A percentile compares a stretch with the other conserved stretches of the same genome.
These are phyloP conservation scores for Leptothorax acervorum DNA, from an alignment of 2,888 invertebrate species.

Conservation along the genomic window DNA sequence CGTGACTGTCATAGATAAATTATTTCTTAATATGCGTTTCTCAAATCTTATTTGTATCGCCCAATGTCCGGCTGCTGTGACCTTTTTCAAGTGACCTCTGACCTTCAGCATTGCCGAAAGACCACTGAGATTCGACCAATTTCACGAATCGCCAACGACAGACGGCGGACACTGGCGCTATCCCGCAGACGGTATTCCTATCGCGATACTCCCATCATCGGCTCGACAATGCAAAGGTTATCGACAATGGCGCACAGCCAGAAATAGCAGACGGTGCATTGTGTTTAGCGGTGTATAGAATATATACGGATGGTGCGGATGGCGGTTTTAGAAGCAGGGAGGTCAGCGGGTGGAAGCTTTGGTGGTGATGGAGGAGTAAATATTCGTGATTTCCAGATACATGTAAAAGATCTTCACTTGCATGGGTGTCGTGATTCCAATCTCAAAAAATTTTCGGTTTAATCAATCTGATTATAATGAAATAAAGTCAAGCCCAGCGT, in stretches of 20 bases:
- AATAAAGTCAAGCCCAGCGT: constrained; percentile 45
- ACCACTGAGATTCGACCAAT: constrained; percentile 64
- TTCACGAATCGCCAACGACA: constrained; percentile 64
- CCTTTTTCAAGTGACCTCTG: constrained; percentile 64
- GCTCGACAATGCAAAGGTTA: constrained; percentile 79
- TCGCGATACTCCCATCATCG: constrained; percentile 70
- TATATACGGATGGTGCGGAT: constrained; percentile 73
- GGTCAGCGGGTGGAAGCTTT: constrained; percentile 12
- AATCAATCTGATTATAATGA: constrained; percentile 61
- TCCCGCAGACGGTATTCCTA: constrained; percentile 68
- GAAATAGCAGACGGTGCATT: constrained; percentile 81
- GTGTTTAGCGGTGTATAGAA: constrained; percentile 79
- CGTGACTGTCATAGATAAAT: constrained; percentile 7
- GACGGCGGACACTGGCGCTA: constrained; percentile 53
- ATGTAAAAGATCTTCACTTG: constrained; percentile 54
- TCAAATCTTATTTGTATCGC: constrained; percentile 20
- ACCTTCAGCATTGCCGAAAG: constrained; percentile 56
- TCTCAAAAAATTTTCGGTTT: constrained; percentile 58
- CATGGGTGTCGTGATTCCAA: constrained; percentile 57
- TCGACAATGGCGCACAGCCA: constrained; percentile 82
- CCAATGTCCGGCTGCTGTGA: constrained; percentile 42
- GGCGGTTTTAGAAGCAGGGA: constrained; percentile 17
- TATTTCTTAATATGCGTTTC: constrained; percentile 46
- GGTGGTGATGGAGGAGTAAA: neutral
- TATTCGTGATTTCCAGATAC: constrained; percentile 56